Evolutionary conservation across 2,113 vertebrate species (phyloP), one percentile per base, ranked within the genome.

Genomic region (Sebastes fasciatus): DNA sequence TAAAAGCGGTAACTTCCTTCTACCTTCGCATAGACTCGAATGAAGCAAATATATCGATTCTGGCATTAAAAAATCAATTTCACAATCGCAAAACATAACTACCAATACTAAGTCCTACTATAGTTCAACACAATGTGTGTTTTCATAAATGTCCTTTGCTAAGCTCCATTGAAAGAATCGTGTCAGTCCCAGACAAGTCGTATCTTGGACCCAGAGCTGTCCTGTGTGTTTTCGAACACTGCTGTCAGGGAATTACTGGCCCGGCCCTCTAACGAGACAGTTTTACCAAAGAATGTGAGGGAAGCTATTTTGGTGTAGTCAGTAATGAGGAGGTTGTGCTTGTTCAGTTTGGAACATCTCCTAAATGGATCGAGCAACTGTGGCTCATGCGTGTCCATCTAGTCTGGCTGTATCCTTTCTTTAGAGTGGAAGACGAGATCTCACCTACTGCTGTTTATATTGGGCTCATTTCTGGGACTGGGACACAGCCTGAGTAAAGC

Each of bases 251-350:
- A 87, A 80, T 45, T 34, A 52, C 70, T 74, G 80, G 71, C 51
- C 57, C 9, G 48, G 48, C 77, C 80, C 64, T 78, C 55, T 75
- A 78, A 82, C 55, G 48, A 57, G 74, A 78, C 85, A 75, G 64
- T 86, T 80, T 86, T 40, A 82, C 85, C 78, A 70, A 90, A 86
- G 80, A 86, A 89, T 90, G 75, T 52, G 48, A 84, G 68, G 64
- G 57, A 73, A 80, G 83, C 85, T 88, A 89, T 92, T 89, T 79
- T 69, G 62, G 80, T 88, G 57, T 34, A 77, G 82, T 74, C 57
- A 69, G 85, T 86, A 89, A 87, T 89, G 68, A 88, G 77, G 80
- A 72, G 84, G 74, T 86, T 84, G 84, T 78, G 60, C 81, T 86
- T 66, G 3, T 85, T 82, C 74, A 70, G 54, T 74, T 87, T 82